Conservation (phyloP, 1,140 invertebrate genomes). For the Drosophila nebulosa region DNA sequence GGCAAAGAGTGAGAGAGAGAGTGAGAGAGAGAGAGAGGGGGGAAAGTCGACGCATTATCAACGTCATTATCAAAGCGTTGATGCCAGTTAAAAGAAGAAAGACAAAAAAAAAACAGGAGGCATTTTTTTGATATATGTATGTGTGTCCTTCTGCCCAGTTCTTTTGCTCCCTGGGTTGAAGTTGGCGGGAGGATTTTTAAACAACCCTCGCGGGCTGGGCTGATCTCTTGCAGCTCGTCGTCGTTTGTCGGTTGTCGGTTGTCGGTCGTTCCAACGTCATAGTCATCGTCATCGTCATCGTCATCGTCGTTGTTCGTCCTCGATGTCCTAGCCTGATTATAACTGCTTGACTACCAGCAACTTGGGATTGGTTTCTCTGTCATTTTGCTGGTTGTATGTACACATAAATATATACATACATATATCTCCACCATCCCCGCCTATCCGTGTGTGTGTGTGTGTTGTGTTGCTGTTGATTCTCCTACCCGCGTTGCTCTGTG, state of each 20-base stretch:
- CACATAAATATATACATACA: background rate
- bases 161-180: background rate
- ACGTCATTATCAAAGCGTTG: slow-evolving; percentile 41
- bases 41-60: slow-evolving; percentile 19
- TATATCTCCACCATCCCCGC: background rate
- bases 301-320: slow-evolving; percentile 1
- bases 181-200: slow-evolving; percentile 20
- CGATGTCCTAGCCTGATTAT: slow-evolving; percentile 42
- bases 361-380: slow-evolving; percentile 29
- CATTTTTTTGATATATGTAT: background rate
- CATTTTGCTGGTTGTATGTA: background rate
- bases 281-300: slow-evolving; percentile 9
- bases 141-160: background rate
- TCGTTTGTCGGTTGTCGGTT: background rate
- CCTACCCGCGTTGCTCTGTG: background rate
- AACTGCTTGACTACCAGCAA: slow-evolving; percentile 57
- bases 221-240: slow-evolving; percentile 28
- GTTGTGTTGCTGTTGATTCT: background rate
- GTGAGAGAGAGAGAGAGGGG: background rate
- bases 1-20: background rate
- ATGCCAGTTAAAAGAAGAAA: background rate
- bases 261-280: background rate
- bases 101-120: background rate
- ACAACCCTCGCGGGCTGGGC: slow-evolving; percentile 39
- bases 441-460: background rate